Conservation (phyloP, 2,888 invertebrate species). For the Ashinkailepas kermadecensis region DNA sequence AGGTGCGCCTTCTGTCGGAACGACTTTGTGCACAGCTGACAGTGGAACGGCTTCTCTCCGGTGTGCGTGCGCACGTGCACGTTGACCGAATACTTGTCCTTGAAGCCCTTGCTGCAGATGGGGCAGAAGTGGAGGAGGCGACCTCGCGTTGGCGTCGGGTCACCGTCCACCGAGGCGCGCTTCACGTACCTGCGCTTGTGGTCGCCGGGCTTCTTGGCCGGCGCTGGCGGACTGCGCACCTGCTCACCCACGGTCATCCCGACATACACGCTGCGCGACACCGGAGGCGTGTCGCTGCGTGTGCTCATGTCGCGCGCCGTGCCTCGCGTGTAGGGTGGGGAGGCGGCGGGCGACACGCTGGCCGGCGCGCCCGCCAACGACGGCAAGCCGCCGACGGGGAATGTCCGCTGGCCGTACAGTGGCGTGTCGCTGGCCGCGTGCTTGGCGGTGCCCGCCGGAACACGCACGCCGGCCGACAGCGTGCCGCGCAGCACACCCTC, state of each 20-base stretch:
- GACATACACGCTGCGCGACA: constrained; percentile 28
- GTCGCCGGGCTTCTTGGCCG: constrained; percentile 25
- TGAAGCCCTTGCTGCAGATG: constrained; percentile 86
- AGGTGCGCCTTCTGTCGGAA: constrained; percentile 86
- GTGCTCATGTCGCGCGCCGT: constrained; percentile 27
- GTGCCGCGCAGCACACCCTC: constrained; percentile 34
- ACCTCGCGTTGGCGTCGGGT: constrained; percentile 41
- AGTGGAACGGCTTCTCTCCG: constrained; percentile 94
- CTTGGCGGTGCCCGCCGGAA: constrained; percentile 3
- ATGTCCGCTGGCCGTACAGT: not conserved
- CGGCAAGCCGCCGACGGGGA: not conserved
- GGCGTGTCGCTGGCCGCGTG: not conserved
- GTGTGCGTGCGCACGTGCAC: constrained; percentile 97
- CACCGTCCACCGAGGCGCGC: constrained; percentile 25
- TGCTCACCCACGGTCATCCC: constrained; percentile 30
- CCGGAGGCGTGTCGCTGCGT: not conserved
- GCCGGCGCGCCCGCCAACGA: not conserved
- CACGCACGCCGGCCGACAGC: constrained; percentile 27
- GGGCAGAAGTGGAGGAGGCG: constrained; percentile 75
- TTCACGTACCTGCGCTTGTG: constrained; percentile 34
- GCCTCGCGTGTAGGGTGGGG: constrained; percentile 27
- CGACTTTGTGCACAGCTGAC: constrained; percentile 78
- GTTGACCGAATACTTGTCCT: constrained; percentile 94
- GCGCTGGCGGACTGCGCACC: constrained; percentile 21
- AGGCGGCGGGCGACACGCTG: not conserved